Base-by-base conservation (phyloP, 1,140 invertebrate species). In the Bombus sibiricus region DNA sequence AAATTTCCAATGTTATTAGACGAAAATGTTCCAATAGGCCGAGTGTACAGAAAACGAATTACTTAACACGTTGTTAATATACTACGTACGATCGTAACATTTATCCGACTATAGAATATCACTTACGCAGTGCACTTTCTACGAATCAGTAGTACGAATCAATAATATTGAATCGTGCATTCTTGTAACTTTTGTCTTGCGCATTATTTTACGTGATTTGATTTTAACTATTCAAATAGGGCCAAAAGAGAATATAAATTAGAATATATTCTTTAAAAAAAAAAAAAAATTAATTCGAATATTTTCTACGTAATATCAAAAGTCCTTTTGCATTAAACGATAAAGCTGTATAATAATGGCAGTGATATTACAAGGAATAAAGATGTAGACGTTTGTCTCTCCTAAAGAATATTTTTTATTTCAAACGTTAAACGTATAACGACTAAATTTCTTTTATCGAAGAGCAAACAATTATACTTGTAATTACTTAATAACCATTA, bases 91-190 rank as follows among this genome's bases (percentile, higher is more conserved):
- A 28, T 59, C 28, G 62, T 15, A 32, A 32, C 6, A 9, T 22
- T 4, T 15, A 13, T 28, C 37, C 0, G 25, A 71, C 12, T 10
- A 2, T 15, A 28, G 37, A 25, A 10, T n/a, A 22, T 53, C 6
- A 22, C 6, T 53, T 53, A 53, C 1, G 28, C 59, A 13, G 10
- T 6, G 5, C 3, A 13, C 59, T 28, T 12, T n/a, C 25, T 62
- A 62, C 59, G 59, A 62, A 62, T 62, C 59, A 62, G 69, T 71
- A 71, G 37, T 71, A 71, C 37, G 69, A 71, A 28, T 71, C 69
- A 71, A 71, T 71, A n/a, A 71, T 71, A 41, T 13, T 18, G 3
- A 6, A 71, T 39, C 37, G 12, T 13, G 12, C 25, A 13, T 39
- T 39, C 12, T 25, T 28, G 1, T 9, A 10, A 22, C 66, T 8